Evolutionary conservation across 2,888 invertebrate genomes (phyloP).

Genomic region (Boloria euphrosyne): DNA sequence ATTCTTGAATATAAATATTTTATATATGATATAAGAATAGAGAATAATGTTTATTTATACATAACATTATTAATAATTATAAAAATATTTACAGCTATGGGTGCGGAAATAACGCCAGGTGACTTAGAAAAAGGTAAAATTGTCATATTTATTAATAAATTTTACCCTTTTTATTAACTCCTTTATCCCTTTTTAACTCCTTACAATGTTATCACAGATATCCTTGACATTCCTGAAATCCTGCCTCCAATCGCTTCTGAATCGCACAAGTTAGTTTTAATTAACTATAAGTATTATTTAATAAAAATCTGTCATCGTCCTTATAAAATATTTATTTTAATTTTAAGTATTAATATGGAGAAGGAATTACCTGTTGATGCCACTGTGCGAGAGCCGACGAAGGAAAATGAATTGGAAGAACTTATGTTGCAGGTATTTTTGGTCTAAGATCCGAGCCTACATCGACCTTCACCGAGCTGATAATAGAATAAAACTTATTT

Average conservation of each 20-base stretch:
- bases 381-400: background rate
- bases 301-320: too few relatives aligned
- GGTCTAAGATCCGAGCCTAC: too few relatives aligned
- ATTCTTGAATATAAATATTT: background rate
- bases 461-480: too few relatives aligned
- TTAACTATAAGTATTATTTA: background rate
- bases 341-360: background rate
- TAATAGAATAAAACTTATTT: too few relatives aligned
- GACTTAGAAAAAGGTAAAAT: slow-evolving; percentile 56
- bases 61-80: too few relatives aligned
- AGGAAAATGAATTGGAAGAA: slow-evolving; percentile 37
- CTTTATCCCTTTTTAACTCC: slow-evolving; percentile 20
- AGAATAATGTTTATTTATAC: too few relatives aligned
- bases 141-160: background rate
- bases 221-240: slow-evolving; percentile 68
- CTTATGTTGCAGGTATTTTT: slow-evolving; percentile 58
- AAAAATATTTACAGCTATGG: slow-evolving; percentile 35
- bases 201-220: slow-evolving; percentile 56
- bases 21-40: too few relatives aligned
- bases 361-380: slow-evolving; percentile 4
- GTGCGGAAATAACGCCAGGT: slow-evolving; percentile 47
- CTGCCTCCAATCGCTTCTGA: slow-evolving; percentile 61
- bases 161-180: background rate
- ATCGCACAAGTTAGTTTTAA: slow-evolving; percentile 60
- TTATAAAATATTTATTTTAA: background rate